Evolutionary conservation across 2,113 vertebrate species (phyloP), one percentile per base, ranked within the genome.

Genomic region (Proteles cristata): DNA sequence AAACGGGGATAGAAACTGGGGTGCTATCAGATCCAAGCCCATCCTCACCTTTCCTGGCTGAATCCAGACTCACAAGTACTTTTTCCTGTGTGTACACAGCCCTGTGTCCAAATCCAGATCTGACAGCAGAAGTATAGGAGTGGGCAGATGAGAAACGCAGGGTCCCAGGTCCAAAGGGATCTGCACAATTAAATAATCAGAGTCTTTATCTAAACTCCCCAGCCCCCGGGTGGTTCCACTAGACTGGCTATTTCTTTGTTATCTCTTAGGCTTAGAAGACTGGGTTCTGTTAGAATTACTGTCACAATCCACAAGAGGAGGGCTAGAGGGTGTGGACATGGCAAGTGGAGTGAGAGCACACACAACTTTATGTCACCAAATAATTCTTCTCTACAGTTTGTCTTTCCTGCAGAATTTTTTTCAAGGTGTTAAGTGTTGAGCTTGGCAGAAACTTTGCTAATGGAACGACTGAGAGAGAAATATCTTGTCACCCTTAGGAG

Each of bases 191-290:
- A 71, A 76, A 58, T 82, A 63, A 33, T 33, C 45, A 66, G 48
- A 26, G 19, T 31, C 73, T 95, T 48, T 90, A 65, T 89, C 63
- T 31, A 17, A 88, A 48, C 3, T 53, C 14, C 28, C 50, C 89
- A 23, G 28, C 21, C 73, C 43, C 3, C 0, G 26, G 55, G 23
- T n/a, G 16, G 91, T 83, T 68, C 79, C 33, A 31, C 5, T 39
- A 45, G 61, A 31, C 55, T 61, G 31, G 48, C 43, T 77, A 58
- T 84, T 93, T 90, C 55, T 96, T 71, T 82, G 89, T 86, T 97
- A 96, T 97, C 84, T 93, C 55, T 55, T 33, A 48, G 69, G 90
- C 69, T 90, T 43, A 92, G 96, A 77, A 95, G 88, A 80, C 74
- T 1, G 21, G 58, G 43, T 45, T 88, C 79, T 96, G 55, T 83